These are phyloP conservation scores for Leptopilina boulardi DNA, from an alignment of 1,140 invertebrate genomes.

Conservation along the genomic window DNA sequence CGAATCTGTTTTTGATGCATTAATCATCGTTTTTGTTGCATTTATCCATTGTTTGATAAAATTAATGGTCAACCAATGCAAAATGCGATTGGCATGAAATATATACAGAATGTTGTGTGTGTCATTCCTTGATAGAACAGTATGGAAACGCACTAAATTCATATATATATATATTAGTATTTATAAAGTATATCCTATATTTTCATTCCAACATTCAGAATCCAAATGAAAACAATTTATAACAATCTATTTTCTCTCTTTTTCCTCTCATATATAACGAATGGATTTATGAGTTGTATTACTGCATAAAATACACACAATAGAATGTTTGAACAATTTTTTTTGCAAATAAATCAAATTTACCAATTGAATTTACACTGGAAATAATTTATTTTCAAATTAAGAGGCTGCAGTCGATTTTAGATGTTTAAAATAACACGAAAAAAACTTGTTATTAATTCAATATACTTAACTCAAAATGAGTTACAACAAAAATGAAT, in stretches of 20 bases:
- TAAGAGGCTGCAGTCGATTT: too few relatives aligned
- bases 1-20: slow-evolving; percentile 26
- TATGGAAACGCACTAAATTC: not conserved
- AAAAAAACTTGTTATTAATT: too few relatives aligned
- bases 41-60: slow-evolving; percentile 36
- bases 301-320: not conserved
- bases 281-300: too few relatives aligned
- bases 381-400: too few relatives aligned
- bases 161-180: not conserved
- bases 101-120: not conserved
- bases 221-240: slow-evolving; percentile 10
- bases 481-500: too few relatives aligned
- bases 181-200: not conserved
- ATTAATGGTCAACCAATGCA: slow-evolving; percentile 23
- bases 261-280: too few relatives aligned
- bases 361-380: too few relatives aligned
- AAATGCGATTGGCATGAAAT: slow-evolving; percentile 10
- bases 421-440: too few relatives aligned
- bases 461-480: too few relatives aligned
- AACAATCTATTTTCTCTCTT: not conserved
- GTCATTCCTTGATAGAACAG: slow-evolving; percentile 2
- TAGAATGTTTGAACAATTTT: too few relatives aligned
- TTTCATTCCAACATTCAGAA: not conserved
- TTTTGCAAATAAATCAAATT: too few relatives aligned
- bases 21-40: slow-evolving; percentile 34